A percentile compares a stretch with the other conserved stretches of the same genome.
Evolutionary conservation across 1,140 invertebrate genomes (phyloP).

Genomic region (Forficula auricularia): DNA sequence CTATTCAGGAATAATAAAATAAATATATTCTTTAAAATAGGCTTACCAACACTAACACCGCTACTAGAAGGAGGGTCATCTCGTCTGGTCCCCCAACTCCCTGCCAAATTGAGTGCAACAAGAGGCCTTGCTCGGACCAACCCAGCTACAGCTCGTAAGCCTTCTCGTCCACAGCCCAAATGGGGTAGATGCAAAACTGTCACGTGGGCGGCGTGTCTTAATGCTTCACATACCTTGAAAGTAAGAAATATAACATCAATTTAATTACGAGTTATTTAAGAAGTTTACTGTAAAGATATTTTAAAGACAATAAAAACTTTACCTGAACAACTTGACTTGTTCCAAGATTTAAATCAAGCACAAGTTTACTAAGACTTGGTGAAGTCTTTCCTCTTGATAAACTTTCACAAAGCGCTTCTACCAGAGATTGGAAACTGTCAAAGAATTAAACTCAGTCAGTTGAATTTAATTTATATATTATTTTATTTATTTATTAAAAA

Average conservation of each 20-base stretch:
- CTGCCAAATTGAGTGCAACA: conserved; percentile 32
- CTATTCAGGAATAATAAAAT: too few species aligned
- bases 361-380: conserved; percentile 26
- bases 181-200: conserved; percentile 35
- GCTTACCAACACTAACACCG: conserved; percentile 31
- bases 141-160: conserved; percentile 28
- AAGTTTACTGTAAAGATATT: too few species aligned
- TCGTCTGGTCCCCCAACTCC: conserved; percentile 30
- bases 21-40: too few species aligned
- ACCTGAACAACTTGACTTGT: conserved; percentile 29
- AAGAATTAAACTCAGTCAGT: background rate
- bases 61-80: conserved; percentile 29
- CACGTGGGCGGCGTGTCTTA: conserved; percentile 29
- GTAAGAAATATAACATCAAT: too few species aligned
- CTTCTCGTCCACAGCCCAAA: conserved; percentile 34
- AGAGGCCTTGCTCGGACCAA: conserved; percentile 29
- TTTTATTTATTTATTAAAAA: background rate
- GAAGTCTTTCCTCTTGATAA: conserved; percentile 22
- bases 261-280: too few species aligned
- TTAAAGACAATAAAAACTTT: too few species aligned
- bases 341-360: conserved; percentile 34
- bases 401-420: conserved; percentile 30
- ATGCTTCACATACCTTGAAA: conserved; percentile 23
- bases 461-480: background rate
- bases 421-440: conserved; percentile 31